phyloP scores from a whole-genome alignment of 2,888 invertebrate species.

The Autographa pulchrina region DNA sequence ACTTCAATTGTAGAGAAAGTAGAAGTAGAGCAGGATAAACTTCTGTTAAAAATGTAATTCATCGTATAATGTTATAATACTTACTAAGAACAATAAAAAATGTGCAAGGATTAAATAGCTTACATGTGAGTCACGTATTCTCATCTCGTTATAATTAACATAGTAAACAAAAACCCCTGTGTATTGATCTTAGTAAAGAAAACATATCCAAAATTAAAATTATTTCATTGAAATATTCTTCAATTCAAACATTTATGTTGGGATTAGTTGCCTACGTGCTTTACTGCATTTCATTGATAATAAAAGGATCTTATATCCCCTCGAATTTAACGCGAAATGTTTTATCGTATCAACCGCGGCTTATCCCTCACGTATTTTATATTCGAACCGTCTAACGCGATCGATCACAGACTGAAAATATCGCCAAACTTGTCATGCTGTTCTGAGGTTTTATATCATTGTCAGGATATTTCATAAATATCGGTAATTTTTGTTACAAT shows the following conservation, averaged over 20 bases:
- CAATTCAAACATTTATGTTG: background rate
- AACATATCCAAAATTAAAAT: background rate
- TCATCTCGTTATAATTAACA: no score
- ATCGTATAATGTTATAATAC: no score
- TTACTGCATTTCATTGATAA: conserved; percentile 3
- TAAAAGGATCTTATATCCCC: conserved; percentile 6
- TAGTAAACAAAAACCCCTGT: no score
- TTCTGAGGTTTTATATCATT: conserved; percentile 16
- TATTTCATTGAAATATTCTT: background rate
- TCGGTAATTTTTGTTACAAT: background rate
- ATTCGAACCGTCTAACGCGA: conserved; percentile 17
- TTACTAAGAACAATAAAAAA: no score
- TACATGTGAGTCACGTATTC: no score
- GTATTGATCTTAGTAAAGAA: background rate
- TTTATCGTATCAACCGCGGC: conserved; percentile 18
- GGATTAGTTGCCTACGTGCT: background rate
- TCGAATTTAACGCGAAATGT: conserved; percentile 10
- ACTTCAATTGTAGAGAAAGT: no score
- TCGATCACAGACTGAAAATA: conserved; percentile 37
- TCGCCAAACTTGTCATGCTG: conserved; percentile 15
- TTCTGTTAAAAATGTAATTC: no score
- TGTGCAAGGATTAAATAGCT: no score
- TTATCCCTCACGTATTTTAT: conserved; percentile 22
- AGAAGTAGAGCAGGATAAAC: no score
- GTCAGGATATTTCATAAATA: conserved; percentile 8